Evolutionary conservation across 2,113 vertebrate species (phyloP).

Genomic region (Chlamydotis undulata): DNA sequence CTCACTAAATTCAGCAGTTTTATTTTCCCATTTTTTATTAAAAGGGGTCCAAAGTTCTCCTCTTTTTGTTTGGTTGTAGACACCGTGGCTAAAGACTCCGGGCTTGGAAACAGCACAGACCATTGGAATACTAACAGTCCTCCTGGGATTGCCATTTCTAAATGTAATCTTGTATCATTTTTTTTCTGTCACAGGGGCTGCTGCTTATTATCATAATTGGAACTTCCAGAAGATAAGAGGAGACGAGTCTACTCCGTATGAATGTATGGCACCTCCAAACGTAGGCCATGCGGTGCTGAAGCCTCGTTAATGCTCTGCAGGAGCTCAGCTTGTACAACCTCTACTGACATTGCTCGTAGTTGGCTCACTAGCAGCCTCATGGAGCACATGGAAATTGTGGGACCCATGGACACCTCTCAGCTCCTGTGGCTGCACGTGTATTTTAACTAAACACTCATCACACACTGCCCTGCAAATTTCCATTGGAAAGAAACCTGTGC

Average conservation of each 20-base stretch:
- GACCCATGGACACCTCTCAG: neutral
- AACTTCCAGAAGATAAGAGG: neutral
- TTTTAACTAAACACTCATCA: neutral
- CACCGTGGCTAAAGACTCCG: fast-evolving
- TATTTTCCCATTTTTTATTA: neutral
- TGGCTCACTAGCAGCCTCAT: neutral
- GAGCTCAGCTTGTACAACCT: neutral
- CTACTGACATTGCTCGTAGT: fast-evolving
- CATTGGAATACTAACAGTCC: neutral
- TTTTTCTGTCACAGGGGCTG: neutral
- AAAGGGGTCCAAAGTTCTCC: neutral
- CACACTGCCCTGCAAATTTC: fast-evolving
- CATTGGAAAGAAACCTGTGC: neutral
- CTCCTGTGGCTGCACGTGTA: neutral
- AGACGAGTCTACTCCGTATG: neutral
- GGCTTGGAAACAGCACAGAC: neutral
- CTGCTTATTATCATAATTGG: neutral
- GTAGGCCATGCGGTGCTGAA: neutral
- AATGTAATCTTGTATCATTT: neutral
- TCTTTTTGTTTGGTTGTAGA: neutral
- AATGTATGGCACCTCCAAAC: neutral
- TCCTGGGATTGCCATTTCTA: neutral
- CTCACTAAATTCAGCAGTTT: neutral
- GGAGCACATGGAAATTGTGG: neutral
- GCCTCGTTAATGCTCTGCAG: neutral